Evolutionary conservation across 2,888 invertebrate species (phyloP).

Genomic region (Xanthia togata): DNA sequence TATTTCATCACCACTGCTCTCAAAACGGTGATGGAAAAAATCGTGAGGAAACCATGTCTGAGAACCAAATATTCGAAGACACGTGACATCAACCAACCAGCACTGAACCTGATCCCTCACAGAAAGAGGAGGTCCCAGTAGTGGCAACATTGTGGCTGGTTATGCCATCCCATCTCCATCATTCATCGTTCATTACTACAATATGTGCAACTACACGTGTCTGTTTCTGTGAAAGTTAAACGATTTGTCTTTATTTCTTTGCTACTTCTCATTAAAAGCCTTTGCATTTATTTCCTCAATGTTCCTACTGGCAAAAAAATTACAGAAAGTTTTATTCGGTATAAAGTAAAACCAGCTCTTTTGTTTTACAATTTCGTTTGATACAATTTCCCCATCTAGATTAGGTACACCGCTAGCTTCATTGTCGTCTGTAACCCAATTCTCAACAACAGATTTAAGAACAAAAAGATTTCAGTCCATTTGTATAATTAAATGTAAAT

Average conservation of each 20-base stretch:
- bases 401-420: constrained; percentile 38
- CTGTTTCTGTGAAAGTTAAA: background rate
- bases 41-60: background rate
- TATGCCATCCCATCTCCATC: too few relatives aligned
- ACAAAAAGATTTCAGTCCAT: constrained; percentile 49
- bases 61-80: background rate
- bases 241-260: constrained; percentile 2
- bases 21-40: background rate
- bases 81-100: background rate
- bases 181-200: background rate
- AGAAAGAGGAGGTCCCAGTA: background rate
- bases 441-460: constrained; percentile 51
- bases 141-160: background rate
- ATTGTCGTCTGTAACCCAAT: constrained; percentile 55
- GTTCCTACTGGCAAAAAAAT: constrained; percentile 2
- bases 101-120: background rate
- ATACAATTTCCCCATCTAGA: constrained; percentile 42
- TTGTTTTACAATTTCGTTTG: constrained; percentile 52
- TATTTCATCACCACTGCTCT: background rate
- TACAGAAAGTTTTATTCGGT: constrained; percentile 14
- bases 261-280: background rate
- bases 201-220: background rate
- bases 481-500: constrained; percentile 47
- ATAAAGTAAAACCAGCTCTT: constrained; percentile 11
- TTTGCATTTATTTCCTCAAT: background rate